Evolutionary conservation across 2,797 vertebrate genomes (phyloP), one percentile per base, ranked within the genome.

Genomic region (Schizopygopsis pylzovi): DNA sequence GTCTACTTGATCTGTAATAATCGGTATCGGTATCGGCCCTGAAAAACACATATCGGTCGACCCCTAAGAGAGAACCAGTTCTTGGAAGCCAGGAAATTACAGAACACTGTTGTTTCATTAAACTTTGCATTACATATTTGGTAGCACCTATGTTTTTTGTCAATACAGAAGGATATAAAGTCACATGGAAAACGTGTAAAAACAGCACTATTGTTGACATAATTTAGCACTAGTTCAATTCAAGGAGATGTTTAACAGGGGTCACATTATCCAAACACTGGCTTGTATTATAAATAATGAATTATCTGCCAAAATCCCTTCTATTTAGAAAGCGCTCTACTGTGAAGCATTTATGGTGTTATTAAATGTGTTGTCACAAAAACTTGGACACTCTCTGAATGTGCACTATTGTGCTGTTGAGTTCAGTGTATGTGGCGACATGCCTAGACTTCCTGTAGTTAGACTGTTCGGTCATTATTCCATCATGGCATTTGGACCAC

Each of bases 341-440:
- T 20, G 25, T 77, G 79, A 79, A 79, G 52, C 39, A 33, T 67
- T 72, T 82, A 72, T 72, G 76, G 39, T 52, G 45, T 87, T 83
- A 49, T 67, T 43, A 87, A 45, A 49, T 1, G 47, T 86, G 80
- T 65, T 79, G 79, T 67, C 77, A 61, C n/a, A 76, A 41, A 76
- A 39, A 52, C 25, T 81, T 65, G 37, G 22, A 43, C 68, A n/a
- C 59, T 12, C 52, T 54, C 18, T 83, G 70, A 85, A 83, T 87
- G 85, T 75, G 54, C 76, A 18, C 84, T 75, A 49, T 77, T 82
- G 78, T 88, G 88, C 47, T 86, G 77, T 22, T 86, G 84, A 84
- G 81, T 83, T 81, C 65, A 80, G 79, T 86, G 70, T 70, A 70
- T 71, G 81, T 83, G 73, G 72, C 85, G 80, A 71, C 59, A 52